Base-by-base conservation (phyloP, 2,888 invertebrate genomes). In the Drosophila tripunctata region DNA sequence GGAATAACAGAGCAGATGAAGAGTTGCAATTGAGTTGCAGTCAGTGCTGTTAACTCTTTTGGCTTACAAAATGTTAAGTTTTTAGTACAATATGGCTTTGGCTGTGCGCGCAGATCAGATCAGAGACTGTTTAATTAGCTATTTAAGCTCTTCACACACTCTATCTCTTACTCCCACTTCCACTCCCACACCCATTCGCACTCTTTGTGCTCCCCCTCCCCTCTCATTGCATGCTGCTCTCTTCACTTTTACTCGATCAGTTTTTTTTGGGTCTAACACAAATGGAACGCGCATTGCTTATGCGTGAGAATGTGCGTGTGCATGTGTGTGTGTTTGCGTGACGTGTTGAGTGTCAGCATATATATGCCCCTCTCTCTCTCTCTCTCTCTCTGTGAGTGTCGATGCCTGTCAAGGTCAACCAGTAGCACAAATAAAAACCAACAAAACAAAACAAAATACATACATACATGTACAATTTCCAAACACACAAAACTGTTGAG, bases 371-470 rank as follows among this genome's bases (percentile, higher is more conserved):
- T 27, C 10, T 27, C 10, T 10, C 27, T 27, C 27, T 27, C 27
- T 10, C 10, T 27, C 10, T 27, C 3, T 1, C 10, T 14, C 22
- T 12, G 31, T 31, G 31, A 31, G 31, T 31, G 31, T 14, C 43
- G 48, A 27, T 43, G 76, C 67, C 69, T 65, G 70, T 54, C 72
- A 75, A 73, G 72, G 75, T 65, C 75, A 75, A 73, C 75, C 64
- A 75, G 75, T 75, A 73, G 71, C 75, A 68, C 68, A 61, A 64
- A 73, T 57, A 64, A 67, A n/a, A 75, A 65, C 50, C 50, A 68
- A 58, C 69, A 68, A 70, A 58, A 44, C 61, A 43, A 66, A n/a
- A n/a, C n/a, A n/a, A n/a, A n/a, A n/a, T n/a, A n/a, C n/a, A n/a
- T n/a, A n/a, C n/a, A n/a, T 43, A n/a, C 62, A 38, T 21, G 27